Evolutionary conservation across 2,797 vertebrate species (phyloP), one percentile per base, ranked within the genome.

Genomic region (Trachops cirrhosus): DNA sequence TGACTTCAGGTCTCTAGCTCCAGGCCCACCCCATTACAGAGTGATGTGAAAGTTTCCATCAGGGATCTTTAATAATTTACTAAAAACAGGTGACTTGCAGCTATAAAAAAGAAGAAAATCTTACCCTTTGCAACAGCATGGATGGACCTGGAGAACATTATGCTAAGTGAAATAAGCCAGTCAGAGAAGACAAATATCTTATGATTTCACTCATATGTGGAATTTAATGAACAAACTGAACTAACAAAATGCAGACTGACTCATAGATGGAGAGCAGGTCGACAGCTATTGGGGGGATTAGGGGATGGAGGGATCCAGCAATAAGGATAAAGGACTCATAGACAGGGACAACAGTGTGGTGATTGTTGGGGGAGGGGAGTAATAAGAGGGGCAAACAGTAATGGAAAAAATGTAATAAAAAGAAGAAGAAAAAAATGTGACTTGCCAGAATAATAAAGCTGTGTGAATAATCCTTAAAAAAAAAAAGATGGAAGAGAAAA

Each of bases 31-130:
- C 34, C n/a, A 92, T 52, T 37, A n/a, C 12, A 86, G 70, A 89
- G 18, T 21, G 6, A 85, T 19, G 50, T 39, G 9, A 44, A 80
- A n/a, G 5, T 37, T 70, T 34, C 74, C 54, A 85, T 54, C 70
- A 93, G 24, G 24, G 5, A 89, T 87, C 32, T 95, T 67, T 92
- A 73, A 93, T 44, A 70, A 92, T 86, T 46, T 79, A 71, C 37
- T 75, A 9, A 75, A 95, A 90, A 96, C 39, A 50, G n/a, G 18
- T 71, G 29, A 75, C 22, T 68, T 80, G 16, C 11, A 0, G 29
- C 62, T 64, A 29, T n/a, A 64, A 64, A 64, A 64, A 64, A 64
- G 62, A 62, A 59, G 24, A 62, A 64, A n/a, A 64, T 64, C 8
- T n/a, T 16, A 64, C 62, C 59, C 59, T 64, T n/a, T 64, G 62